Evolutionary conservation across 2,113 vertebrate species (phyloP).

Genomic region (Myotis yumanensis): DNA sequence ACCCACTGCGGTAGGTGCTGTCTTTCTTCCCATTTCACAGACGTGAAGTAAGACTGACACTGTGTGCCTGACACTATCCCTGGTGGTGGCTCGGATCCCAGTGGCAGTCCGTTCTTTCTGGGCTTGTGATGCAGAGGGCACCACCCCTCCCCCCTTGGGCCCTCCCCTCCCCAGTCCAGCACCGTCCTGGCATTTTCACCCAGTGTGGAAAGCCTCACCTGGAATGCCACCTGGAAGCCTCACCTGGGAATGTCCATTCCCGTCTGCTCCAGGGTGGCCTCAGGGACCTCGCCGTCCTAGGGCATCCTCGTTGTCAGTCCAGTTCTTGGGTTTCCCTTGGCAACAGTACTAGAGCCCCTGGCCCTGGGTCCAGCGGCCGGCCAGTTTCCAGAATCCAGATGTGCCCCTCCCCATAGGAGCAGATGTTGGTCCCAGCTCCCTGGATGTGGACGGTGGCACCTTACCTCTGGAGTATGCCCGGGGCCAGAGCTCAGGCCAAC

Average conservation of each 20-base stretch:
- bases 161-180: neutral
- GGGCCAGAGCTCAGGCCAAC: neutral
- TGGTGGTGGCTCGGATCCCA: neutral
- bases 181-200: neutral
- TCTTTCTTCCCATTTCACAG: neutral
- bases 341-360: neutral
- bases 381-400: neutral
- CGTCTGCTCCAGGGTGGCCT: neutral
- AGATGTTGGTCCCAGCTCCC: neutral
- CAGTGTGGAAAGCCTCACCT: neutral
- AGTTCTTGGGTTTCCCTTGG: neutral
- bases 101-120: neutral
- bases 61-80: neutral
- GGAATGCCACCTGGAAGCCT: neutral
- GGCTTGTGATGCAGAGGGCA: neutral
- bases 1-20: accelerated
- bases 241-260: neutral
- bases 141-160: accelerated
- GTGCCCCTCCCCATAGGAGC: neutral
- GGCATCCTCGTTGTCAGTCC: neutral
- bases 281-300: neutral
- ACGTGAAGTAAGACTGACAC: neutral
- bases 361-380: neutral
- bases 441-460: neutral
- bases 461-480: neutral